phyloP scores from a whole-genome alignment of 2,888 invertebrate species.

The Drosophila yooni region DNA sequence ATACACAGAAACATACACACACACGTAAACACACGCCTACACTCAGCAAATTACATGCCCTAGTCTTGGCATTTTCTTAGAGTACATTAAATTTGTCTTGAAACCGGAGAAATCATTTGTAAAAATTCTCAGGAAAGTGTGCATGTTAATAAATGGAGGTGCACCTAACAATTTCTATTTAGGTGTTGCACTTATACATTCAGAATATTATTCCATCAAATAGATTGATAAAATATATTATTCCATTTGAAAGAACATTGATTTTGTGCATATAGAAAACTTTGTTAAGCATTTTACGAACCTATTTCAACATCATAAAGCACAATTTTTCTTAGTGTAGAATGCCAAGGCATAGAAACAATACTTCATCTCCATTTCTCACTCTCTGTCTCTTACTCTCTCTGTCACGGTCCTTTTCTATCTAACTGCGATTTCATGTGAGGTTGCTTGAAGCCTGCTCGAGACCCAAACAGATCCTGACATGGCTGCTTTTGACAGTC shows the following conservation, averaged over 20 bases:
- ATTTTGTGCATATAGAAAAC: not conserved
- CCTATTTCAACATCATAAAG: too few species aligned
- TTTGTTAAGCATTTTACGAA: not conserved
- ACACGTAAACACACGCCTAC: not conserved
- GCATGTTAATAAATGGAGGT: not conserved
- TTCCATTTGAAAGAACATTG: not conserved
- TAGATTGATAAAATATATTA: not conserved
- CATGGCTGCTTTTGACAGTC: conserved; percentile 76
- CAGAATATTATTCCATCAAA: not conserved
- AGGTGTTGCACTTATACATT: not conserved
- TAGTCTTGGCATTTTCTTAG: not conserved
- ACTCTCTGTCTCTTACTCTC: not conserved
- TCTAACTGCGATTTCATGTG: conserved; percentile 50
- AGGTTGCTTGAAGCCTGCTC: conserved; percentile 36
- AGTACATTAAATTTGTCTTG: not conserved
- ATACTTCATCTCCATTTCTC: conserved; percentile 30
- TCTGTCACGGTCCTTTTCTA: not conserved
- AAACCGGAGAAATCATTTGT: not conserved
- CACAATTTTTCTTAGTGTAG: not conserved
- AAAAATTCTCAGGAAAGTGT: not conserved
- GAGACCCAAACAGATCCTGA: conserved; percentile 31
- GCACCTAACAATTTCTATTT: not conserved
- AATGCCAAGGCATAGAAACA: conserved; percentile 30
- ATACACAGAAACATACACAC: conserved; percentile 18
- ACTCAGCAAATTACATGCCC: not conserved